Conservation (phyloP, 2,113 vertebrate genomes). For the Tenrec ecaudatus region DNA sequence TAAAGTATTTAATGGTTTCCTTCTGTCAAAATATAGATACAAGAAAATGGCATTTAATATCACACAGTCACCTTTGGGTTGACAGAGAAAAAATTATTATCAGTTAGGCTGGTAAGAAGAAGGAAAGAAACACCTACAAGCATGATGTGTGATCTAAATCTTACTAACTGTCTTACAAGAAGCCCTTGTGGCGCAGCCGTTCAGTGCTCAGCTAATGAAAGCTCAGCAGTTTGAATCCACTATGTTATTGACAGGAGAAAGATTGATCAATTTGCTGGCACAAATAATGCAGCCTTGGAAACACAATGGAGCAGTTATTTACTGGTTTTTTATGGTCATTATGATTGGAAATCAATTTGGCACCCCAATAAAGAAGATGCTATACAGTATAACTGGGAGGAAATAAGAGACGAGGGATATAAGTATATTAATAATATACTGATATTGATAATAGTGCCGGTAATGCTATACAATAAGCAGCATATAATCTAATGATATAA, state of each 20-base stretch:
- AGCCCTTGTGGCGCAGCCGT: neutral
- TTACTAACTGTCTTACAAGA: neutral
- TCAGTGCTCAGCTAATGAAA: neutral
- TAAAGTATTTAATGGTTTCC: neutral
- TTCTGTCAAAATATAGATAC: neutral
- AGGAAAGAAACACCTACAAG: neutral
- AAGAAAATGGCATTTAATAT: neutral
- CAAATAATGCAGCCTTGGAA: neutral
- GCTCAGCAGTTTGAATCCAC: neutral
- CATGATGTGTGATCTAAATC: neutral
- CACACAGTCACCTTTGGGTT: neutral
- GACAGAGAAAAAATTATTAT: conserved; percentile 41
- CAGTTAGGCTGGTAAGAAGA: neutral
- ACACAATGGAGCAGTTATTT: neutral
- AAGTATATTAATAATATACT: neutral
- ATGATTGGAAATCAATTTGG: neutral
- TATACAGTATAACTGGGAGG: too few species aligned
- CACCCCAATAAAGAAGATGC: neutral
- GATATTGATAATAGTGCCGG: neutral
- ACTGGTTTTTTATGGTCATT: neutral
- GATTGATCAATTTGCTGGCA: neutral
- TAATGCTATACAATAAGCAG: neutral
- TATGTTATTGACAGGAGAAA: neutral
- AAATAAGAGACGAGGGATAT: neutral
- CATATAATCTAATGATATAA: conserved; percentile 25